phyloP scores from a whole-genome alignment of 2,797 vertebrate genomes.

The Phrynocephalus forsythii region DNA sequence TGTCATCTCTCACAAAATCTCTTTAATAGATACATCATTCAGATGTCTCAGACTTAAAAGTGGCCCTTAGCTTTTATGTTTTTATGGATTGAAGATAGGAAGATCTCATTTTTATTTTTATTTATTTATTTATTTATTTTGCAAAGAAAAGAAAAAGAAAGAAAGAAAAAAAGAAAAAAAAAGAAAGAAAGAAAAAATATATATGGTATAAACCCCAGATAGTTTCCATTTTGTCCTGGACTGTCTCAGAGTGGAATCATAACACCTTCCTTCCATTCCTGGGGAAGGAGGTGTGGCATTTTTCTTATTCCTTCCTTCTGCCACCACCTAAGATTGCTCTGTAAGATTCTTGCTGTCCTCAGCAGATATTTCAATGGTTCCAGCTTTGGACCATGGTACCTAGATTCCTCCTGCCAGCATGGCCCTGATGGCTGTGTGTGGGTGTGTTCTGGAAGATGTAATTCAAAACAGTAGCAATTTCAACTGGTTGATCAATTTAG shows the following conservation, averaged over 20 bases:
- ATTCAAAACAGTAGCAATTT: no score
- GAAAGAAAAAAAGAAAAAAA: no score
- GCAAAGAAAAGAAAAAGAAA: no score
- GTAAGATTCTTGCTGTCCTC: slow-evolving; percentile 9
- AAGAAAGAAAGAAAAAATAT: background rate
- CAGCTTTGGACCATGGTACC: no score
- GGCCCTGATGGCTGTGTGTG: no score
- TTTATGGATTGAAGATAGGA: background rate
- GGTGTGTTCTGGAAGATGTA: no score
- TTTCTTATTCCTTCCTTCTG: no score
- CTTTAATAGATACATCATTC: slow-evolving; percentile 12
- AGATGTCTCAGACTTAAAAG: background rate
- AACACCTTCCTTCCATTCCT: background rate
- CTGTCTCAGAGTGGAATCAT: background rate
- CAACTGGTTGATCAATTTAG: background rate
- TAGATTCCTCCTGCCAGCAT: no score
- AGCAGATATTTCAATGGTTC: background rate
- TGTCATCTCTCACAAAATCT: background rate
- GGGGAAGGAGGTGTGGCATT: background rate
- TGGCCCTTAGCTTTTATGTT: background rate
- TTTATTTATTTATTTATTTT: no score
- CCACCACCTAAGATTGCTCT: background rate
- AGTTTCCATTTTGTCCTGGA: background rate
- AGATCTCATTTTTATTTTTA: background rate
- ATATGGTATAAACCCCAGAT: background rate